A percentile compares a stretch with the other conserved stretches of the same genome.
phyloP scores from a whole-genome alignment of 1,140 invertebrate genomes.

The Drosophila bocki region DNA sequence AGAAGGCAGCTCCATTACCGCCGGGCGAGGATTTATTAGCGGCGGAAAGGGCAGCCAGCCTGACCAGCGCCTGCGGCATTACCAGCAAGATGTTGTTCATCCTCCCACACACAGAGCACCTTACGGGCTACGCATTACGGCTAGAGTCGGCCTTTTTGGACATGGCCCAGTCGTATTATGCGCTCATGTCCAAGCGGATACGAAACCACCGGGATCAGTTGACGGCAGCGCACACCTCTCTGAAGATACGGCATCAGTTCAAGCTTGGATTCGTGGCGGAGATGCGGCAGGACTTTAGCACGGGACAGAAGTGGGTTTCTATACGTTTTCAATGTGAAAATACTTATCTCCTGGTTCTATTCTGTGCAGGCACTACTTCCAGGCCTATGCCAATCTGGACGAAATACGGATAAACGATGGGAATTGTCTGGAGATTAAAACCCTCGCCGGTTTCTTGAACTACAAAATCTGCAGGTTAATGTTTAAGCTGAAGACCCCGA shows the following conservation, averaged over 20 bases:
- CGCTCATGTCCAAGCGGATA: slow-evolving; percentile 93
- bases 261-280: slow-evolving; percentile 99
- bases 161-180: slow-evolving; percentile 96
- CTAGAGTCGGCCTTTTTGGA: slow-evolving; percentile 97
- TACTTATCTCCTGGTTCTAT: slow-evolving; percentile 1
- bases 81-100: slow-evolving; percentile 96
- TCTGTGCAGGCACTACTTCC: slow-evolving; percentile 93
- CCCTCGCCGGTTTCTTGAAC: slow-evolving; percentile 97
- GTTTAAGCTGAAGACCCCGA: slow-evolving; percentile 94
- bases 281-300: slow-evolving; percentile 94
- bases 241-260: slow-evolving; percentile 98
- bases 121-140: slow-evolving; percentile 87
- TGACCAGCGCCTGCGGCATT: slow-evolving; percentile 96
- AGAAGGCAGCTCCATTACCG: slow-evolving; percentile 91
- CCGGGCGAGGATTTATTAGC: slow-evolving; percentile 94
- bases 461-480: slow-evolving; percentile 97
- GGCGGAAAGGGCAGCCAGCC: slow-evolving; percentile 93
- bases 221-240: slow-evolving; percentile 94
- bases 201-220: slow-evolving; percentile 95
- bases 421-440: slow-evolving; percentile 97
- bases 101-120: slow-evolving; percentile 94
- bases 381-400: slow-evolving; percentile 95
- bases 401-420: slow-evolving; percentile 95
- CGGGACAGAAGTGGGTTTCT: slow-evolving; percentile 92
- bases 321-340: rapidly evolving